A percentile compares a stretch with the other conserved stretches of the same genome.
Conservation (phyloP, 30 jellyfish, hydroid and myxozoan species). For the Pseudorhiza aurosa region DNA sequence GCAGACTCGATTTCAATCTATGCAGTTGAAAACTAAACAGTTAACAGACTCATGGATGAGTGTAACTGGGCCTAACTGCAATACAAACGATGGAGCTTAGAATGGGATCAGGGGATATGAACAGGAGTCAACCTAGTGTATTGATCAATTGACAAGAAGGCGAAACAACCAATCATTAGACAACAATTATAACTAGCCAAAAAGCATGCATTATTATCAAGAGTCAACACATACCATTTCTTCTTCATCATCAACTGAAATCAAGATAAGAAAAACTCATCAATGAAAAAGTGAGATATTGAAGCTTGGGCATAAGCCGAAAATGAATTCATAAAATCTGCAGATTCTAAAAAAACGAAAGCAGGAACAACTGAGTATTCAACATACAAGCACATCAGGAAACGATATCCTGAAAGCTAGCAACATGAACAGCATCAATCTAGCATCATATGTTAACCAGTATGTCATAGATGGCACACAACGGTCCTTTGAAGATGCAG, state of each 20-base stretch:
- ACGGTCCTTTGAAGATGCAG: constrained; percentile 56
- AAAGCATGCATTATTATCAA: neutral
- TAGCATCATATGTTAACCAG: constrained; percentile 35
- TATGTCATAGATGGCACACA: constrained; percentile 13
- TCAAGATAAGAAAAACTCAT: constrained; percentile 4
- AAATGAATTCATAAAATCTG: no score
- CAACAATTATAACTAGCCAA: neutral
- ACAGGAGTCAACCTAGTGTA: no score
- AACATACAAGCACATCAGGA: constrained; percentile 19
- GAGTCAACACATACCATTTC: constrained; percentile 42
- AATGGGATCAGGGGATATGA: neutral
- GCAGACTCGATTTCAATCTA: neutral
- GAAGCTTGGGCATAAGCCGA: no score
- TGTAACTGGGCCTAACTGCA: constrained; percentile 44
- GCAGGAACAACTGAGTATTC: no score
- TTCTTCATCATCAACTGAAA: constrained; percentile 60
- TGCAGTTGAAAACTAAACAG: constrained; percentile 16
- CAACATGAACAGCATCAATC: constrained; percentile 7
- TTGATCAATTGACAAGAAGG: no score
- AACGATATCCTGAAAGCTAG: constrained; percentile 25
- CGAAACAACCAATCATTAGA: neutral
- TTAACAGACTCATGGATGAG: constrained; percentile 14
- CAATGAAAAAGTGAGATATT: no score
- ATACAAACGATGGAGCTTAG: neutral
- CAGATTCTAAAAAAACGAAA: no score